A percentile compares a stretch with the other conserved stretches of the same genome.
These are phyloP conservation scores for Elymnias hypermnestra DNA, from an alignment of 1,140 invertebrate species.

Conservation along the genomic window DNA sequence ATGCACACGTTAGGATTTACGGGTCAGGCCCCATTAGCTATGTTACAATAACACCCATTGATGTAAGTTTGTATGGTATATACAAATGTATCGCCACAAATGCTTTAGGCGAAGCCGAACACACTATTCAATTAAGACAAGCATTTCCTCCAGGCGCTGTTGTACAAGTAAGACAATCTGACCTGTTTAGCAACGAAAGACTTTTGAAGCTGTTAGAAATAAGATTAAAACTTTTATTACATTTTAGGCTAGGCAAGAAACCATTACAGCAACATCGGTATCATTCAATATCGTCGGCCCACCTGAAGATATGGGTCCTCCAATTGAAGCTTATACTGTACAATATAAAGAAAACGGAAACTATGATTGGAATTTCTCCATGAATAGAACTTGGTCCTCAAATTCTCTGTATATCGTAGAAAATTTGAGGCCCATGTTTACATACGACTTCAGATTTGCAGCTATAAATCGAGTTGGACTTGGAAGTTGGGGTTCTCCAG, in stretches of 20 bases:
- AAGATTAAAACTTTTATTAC: too few species aligned
- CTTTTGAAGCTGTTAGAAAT: too few species aligned
- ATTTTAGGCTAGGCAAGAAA: conserved; percentile 77
- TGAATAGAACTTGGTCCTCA: conserved; percentile 85
- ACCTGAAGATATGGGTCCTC: conserved; percentile 83
- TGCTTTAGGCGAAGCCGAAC: conserved; percentile 80
- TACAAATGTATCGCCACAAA: conserved; percentile 92
- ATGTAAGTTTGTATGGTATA: conserved; percentile 81
- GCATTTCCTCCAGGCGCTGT: conserved; percentile 73
- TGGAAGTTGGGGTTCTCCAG: conserved; percentile 81
- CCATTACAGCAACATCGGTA: conserved; percentile 89
- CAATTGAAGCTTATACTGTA: conserved; percentile 82
- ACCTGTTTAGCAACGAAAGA: too few species aligned
- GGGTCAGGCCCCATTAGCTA: conserved; percentile 83
- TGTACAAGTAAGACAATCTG: conserved; percentile 42
- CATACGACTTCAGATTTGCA: conserved; percentile 90
- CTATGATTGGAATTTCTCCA: conserved; percentile 80
- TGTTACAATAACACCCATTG: conserved; percentile 81
- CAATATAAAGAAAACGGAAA: conserved; percentile 85
- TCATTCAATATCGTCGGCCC: conserved; percentile 86
- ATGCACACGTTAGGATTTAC: conserved; percentile 77
- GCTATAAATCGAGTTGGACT: conserved; percentile 89
- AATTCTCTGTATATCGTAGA: conserved; percentile 88
- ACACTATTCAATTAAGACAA: conserved; percentile 83
- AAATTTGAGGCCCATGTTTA: conserved; percentile 84